Percentiles rank a stretch among this genome's conserved stretches.
Conservation (phyloP, 2,113 vertebrate species). For the Telmatochromis bifrenatus region DNA sequence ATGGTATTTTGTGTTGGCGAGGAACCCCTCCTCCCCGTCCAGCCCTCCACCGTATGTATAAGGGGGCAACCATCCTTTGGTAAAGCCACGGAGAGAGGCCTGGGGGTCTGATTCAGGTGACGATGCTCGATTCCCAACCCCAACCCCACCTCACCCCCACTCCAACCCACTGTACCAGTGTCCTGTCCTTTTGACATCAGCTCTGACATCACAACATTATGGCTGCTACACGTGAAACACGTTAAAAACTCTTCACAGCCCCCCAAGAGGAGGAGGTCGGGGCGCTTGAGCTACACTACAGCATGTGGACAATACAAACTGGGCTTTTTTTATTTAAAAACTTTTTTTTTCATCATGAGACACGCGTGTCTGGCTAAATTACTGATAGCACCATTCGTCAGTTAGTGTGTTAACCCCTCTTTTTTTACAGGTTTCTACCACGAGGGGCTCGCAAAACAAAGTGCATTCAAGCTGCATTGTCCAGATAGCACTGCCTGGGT, state of each 20-base stretch:
- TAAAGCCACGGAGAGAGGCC: conserved; percentile 33
- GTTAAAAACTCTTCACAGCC: not conserved
- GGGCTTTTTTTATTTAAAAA: not conserved
- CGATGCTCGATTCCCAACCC: not conserved
- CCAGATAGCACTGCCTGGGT: conserved; percentile 39
- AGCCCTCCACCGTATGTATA: not conserved
- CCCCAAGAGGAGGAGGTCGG: not conserved
- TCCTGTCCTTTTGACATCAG: conserved; percentile 48
- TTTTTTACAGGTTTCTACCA: not conserved
- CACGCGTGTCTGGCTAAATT: conserved; percentile 17
- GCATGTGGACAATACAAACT: conserved; percentile 43
- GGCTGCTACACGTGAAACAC: conserved; percentile 59
- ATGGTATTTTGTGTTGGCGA: not conserved
- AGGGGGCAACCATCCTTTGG: conserved; percentile 46
- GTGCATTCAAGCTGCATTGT: conserved; percentile 65
- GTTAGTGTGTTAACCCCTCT: conserved; percentile 10
- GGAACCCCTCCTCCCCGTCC: not conserved
- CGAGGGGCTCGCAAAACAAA: conserved; percentile 42
- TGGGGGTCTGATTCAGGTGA: conserved; percentile 49
- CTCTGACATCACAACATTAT: conserved; percentile 62
- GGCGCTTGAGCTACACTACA: conserved; percentile 44
- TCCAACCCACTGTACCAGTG: not conserved
- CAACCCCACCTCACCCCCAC: not conserved
- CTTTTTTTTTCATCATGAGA: not conserved
- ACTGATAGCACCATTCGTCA: conserved; percentile 68